phyloP scores from a whole-genome alignment of 1,140 invertebrate genomes.

The Himalopsyche phryganea region DNA sequence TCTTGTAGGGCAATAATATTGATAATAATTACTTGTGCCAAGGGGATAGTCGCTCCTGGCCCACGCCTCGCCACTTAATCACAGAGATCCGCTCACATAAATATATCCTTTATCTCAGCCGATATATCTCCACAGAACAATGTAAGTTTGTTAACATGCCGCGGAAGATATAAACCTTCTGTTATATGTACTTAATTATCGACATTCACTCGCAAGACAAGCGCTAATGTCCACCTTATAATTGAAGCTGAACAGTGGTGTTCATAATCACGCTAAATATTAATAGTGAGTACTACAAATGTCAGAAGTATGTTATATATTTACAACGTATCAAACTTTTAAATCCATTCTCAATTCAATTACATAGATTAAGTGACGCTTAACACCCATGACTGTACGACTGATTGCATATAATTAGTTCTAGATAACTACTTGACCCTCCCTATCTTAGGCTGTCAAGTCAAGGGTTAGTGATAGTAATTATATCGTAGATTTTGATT shows the following conservation, averaged over 20 bases:
- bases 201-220: conserved; percentile 36
- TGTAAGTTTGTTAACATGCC: conserved; percentile 43
- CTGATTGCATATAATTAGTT: too few relatives aligned
- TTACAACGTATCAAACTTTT: too few relatives aligned
- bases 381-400: too few relatives aligned
- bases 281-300: too few relatives aligned
- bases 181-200: conserved; percentile 44
- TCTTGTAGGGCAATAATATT: conserved; percentile 1
- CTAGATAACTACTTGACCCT: too few relatives aligned
- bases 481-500: too few relatives aligned
- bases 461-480: too few relatives aligned
- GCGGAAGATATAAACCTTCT: conserved; percentile 37
- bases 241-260: background rate
- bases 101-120: conserved; percentile 32
- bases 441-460: too few relatives aligned
- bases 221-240: conserved; percentile 18
- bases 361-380: too few relatives aligned
- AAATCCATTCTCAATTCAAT: too few relatives aligned
- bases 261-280: too few relatives aligned
- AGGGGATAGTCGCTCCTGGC: background rate
- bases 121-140: conserved; percentile 35
- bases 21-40: conserved; percentile 13
- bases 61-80: conserved; percentile 12
- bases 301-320: too few relatives aligned
- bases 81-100: conserved; percentile 35